A percentile compares a stretch with the other conserved stretches of the same genome.
Conservation (phyloP, 2,888 invertebrate genomes). For the Ceramica pisi region DNA sequence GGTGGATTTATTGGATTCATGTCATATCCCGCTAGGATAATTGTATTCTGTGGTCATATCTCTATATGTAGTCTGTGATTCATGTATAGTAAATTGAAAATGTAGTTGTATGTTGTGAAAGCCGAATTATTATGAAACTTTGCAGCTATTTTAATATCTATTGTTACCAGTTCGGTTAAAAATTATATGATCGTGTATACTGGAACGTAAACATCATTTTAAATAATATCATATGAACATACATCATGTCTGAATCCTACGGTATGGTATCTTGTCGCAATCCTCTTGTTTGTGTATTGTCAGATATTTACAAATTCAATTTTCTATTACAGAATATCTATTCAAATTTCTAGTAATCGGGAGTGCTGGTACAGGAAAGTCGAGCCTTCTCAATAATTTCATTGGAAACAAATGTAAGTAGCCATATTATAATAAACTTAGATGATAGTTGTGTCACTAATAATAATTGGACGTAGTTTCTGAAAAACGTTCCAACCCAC, state of each 20-base stretch:
- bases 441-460: not conserved
- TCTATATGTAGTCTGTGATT: too few relatives aligned
- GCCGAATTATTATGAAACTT: not conserved
- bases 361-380: constrained; percentile 96
- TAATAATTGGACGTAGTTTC: too few relatives aligned
- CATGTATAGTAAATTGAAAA: too few relatives aligned
- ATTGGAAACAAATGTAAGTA: constrained; percentile 96
- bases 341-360: constrained; percentile 97
- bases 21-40: too few relatives aligned
- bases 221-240: not conserved
- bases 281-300: constrained; percentile 14
- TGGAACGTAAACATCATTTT: constrained; percentile 1
- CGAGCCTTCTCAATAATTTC: constrained; percentile 95
- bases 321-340: constrained; percentile 92
- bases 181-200: constrained; percentile 19
- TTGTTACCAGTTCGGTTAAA: constrained; percentile 14
- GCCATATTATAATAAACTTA: not conserved
- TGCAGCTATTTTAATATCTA: not conserved
- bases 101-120: constrained; percentile 20
- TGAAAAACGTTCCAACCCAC: too few relatives aligned
- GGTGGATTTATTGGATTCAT: too few relatives aligned
- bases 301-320: not conserved
- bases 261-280: constrained; percentile 34
- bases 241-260: constrained; percentile 56
- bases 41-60: too few relatives aligned